Percentiles rank a stretch among this genome's conserved stretches.
Conservation (phyloP, 2,797 vertebrate genomes). For the Notolabrus celidotus region DNA sequence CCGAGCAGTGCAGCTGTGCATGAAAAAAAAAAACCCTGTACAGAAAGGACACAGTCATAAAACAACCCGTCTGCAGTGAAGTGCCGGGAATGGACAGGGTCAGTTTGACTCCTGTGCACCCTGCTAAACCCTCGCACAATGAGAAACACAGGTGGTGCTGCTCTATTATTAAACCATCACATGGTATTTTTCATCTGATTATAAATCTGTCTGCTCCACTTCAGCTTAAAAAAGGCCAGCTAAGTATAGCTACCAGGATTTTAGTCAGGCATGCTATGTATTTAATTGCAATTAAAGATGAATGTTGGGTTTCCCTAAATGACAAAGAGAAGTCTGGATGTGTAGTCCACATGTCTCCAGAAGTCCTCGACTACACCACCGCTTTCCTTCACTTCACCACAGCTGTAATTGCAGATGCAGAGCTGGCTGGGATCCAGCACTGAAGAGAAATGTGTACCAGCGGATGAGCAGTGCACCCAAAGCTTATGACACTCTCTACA, state of each 20-base stretch:
- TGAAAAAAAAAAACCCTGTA: constrained; percentile 15
- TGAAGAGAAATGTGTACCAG: constrained; percentile 41
- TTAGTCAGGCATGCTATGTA: constrained; percentile 37
- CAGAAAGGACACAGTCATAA: constrained; percentile 48
- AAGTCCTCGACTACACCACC: constrained; percentile 54
- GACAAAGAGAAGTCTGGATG: constrained; percentile 62
- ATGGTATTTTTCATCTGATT: constrained; percentile 35
- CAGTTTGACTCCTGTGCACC: constrained; percentile 28
- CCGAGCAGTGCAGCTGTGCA: constrained; percentile 63
- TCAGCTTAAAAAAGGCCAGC: constrained; percentile 29
- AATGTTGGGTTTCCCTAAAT: constrained; percentile 64
- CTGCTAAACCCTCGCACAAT: constrained; percentile 13
- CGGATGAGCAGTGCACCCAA: constrained; percentile 40
- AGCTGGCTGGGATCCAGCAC: constrained; percentile 45
- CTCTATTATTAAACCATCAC: constrained; percentile 28
- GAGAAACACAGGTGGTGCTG: constrained; percentile 47
- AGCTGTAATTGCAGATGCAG: constrained; percentile 66
- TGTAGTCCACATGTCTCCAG: constrained; percentile 64
- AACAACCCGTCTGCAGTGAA: constrained; percentile 55
- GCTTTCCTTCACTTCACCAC: constrained; percentile 71
- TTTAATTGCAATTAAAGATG: constrained; percentile 72
- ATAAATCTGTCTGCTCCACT: constrained; percentile 38
- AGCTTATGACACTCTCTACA: constrained; percentile 33
- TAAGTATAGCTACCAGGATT: constrained; percentile 56
- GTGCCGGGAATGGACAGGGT: constrained; percentile 31